Evolutionary conservation across 2,888 invertebrate genomes (phyloP).

Genomic region (Synanthedon tipuliformis): DNA sequence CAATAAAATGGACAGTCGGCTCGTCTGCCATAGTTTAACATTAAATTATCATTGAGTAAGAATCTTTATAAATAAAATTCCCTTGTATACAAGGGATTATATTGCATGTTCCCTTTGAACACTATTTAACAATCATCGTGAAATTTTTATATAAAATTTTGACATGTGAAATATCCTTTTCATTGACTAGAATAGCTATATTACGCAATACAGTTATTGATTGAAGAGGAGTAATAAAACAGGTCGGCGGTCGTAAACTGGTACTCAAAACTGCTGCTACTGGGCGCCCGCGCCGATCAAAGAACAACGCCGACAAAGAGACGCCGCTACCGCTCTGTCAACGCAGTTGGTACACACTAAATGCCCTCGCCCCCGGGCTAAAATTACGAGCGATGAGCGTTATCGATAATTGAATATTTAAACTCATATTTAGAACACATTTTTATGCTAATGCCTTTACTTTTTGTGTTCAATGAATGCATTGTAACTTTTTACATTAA

Average conservation of each 20-base stretch:
- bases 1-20: too few species aligned
- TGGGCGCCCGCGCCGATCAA: slow-evolving; percentile 47
- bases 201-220: slow-evolving; percentile 36
- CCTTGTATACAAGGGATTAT: too few species aligned
- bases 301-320: slow-evolving; percentile 6
- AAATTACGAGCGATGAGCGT: slow-evolving; percentile 52
- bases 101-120: too few species aligned
- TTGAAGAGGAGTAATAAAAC: slow-evolving; percentile 52
- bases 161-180: slow-evolving; percentile 8
- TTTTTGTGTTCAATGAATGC: slow-evolving; percentile 1
- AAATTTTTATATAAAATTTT: too few species aligned
- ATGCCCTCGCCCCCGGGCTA: slow-evolving; percentile 40
- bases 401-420: slow-evolving; percentile 56
- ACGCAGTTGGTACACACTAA: slow-evolving; percentile 54
- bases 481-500: slow-evolving; percentile 5
- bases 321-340: slow-evolving; percentile 41
- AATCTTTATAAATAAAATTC: too few species aligned
- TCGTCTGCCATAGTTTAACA: too few species aligned
- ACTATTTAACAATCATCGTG: too few species aligned
- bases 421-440: slow-evolving; percentile 38
- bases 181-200: slow-evolving; percentile 31
- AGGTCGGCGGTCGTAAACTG: slow-evolving; percentile 59
- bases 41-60: too few species aligned
- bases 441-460: slow-evolving; percentile 14
- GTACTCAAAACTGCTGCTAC: slow-evolving; percentile 50